Conservation (phyloP, 2,113 vertebrate genomes). For the Clarias gariepinus region DNA sequence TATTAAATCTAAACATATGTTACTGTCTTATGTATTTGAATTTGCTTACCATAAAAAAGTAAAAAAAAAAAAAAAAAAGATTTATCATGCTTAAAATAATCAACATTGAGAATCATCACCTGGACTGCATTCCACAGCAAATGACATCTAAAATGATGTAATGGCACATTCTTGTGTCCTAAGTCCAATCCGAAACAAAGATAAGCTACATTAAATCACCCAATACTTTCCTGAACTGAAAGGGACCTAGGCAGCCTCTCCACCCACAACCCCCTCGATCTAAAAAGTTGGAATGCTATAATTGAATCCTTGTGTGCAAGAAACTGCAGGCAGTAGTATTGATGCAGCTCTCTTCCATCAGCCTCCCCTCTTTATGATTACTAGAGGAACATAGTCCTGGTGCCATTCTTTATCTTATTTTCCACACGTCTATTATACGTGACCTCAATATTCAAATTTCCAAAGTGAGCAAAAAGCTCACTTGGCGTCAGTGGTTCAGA, state of each 20-base stretch:
- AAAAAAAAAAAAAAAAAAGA: background rate
- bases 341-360: constrained; percentile 16
- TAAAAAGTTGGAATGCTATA: constrained; percentile 69
- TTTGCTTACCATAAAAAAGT: background rate
- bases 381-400: background rate
- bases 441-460: constrained; percentile 20
- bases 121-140: background rate
- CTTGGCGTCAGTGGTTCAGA: constrained; percentile 24
- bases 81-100: background rate
- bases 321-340: constrained; percentile 28
- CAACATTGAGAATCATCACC: background rate
- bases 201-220: constrained; percentile 16
- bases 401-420: constrained; percentile 28
- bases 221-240: constrained; percentile 44
- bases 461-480: background rate
- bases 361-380: constrained; percentile 6
- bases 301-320: constrained; percentile 71
- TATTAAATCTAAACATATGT: background rate
- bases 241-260: constrained; percentile 43
- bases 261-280: constrained; percentile 49
- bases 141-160: background rate
- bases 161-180: background rate
- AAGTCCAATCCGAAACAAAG: constrained; percentile 13
- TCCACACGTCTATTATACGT: constrained; percentile 7
- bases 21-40: background rate